Percentiles rank a stretch among this genome's conserved stretches.
phyloP scores from a whole-genome alignment of 2,888 invertebrate genomes.

The Drosophila eohydei region DNA sequence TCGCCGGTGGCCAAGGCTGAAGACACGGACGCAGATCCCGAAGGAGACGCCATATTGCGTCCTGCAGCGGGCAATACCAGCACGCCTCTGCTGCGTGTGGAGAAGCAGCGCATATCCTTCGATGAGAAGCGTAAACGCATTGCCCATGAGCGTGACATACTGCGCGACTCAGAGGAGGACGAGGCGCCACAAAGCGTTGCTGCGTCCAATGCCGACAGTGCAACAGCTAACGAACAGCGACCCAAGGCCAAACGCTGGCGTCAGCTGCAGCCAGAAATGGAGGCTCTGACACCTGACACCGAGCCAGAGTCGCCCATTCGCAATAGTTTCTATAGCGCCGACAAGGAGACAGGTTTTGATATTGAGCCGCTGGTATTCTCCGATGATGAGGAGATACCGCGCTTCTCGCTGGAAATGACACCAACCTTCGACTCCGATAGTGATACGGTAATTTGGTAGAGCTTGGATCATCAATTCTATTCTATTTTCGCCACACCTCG shows the following conservation, averaged over 20 bases:
- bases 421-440: conserved; percentile 84
- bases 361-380: conserved; percentile 87
- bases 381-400: conserved; percentile 87
- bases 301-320: conserved; percentile 80
- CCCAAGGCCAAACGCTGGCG: conserved; percentile 79
- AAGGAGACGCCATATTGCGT: conserved; percentile 63
- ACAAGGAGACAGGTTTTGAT: conserved; percentile 87
- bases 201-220: conserved; percentile 8
- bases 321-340: conserved; percentile 87
- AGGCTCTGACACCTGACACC: conserved; percentile 77
- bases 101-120: conserved; percentile 84
- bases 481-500: conserved; percentile 17
- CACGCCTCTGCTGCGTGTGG: conserved; percentile 80
- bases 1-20: conserved; percentile 55
- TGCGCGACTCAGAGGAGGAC: conserved; percentile 84
- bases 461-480: conserved; percentile 6
- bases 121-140: conserved; percentile 84
- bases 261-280: conserved; percentile 70
- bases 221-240: conserved; percentile 7
- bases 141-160: conserved; percentile 83
- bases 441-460: conserved; percentile 83
- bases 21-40: conserved; percentile 44
- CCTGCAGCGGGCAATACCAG: conserved; percentile 71
- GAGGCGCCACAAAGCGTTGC: conserved; percentile 6
- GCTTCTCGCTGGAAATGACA: conserved; percentile 85